These are phyloP conservation scores for Heloderma charlesbogerti DNA, from an alignment of 2,113 vertebrate species.

Conservation along the genomic window DNA sequence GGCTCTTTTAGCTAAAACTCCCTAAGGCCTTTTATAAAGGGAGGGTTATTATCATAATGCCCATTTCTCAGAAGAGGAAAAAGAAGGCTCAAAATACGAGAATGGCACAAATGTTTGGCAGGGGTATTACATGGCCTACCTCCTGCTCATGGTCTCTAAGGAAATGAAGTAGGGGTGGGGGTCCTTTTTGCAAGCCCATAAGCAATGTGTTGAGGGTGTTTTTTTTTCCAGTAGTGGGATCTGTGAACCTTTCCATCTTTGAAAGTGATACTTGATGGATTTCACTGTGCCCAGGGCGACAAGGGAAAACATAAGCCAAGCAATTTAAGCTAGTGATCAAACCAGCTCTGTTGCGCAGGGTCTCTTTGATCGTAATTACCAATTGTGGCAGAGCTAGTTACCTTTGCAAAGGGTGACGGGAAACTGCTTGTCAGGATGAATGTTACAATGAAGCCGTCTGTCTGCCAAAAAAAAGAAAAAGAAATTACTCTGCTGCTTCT, in stretches of 20 bases:
- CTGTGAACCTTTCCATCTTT: neutral
- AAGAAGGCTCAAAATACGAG: neutral
- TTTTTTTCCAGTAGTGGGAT: neutral
- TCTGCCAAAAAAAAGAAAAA: neutral
- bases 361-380: neutral
- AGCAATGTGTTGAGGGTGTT: neutral
- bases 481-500: neutral
- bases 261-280: slow-evolving; percentile 13
- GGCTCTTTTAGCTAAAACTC: neutral
- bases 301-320: neutral
- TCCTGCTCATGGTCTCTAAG: neutral
- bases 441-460: neutral
- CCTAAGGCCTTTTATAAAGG: neutral
- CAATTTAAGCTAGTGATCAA: neutral
- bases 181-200: neutral
- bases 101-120: neutral
- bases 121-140: neutral
- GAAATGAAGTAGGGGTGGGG: neutral
- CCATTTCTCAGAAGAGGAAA: neutral
- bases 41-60: neutral
- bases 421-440: neutral
- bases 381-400: neutral
- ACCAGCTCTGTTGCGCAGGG: rapidly evolving
- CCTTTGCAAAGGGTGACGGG: rapidly evolving
- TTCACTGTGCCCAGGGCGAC: neutral